Base-by-base conservation (phyloP, 1,140 invertebrate genomes). In the Probaryconus sp. region DNA sequence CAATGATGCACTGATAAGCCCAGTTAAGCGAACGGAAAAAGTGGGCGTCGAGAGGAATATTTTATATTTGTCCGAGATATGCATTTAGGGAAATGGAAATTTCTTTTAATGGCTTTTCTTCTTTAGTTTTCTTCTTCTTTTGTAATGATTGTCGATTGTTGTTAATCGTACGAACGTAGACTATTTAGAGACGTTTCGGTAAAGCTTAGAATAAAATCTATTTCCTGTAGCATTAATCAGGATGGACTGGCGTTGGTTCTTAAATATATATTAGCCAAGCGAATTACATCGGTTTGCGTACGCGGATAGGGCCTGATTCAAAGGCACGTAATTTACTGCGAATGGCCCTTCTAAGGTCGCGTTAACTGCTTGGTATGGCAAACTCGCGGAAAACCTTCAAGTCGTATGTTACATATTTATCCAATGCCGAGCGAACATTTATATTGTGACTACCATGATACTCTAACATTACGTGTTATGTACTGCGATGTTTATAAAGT, bases 291-390 rank as follows among this genome's bases (percentile, higher is more conserved):
- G 45, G 40, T 65, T 45, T n/a, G n/a, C n/a, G 50, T 51, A 58
- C 18, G 58, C n/a, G n/a, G n/a, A n/a, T n/a, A n/a, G n/a, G 24
- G 13, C 11, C 5, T 53, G 51, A 68, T 37, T 53, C 30, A 68
- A 47, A 55, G 65, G 50, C 53, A 60, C 17, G 58, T 37, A 60
- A 60, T 69, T 69, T 69, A 69, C 65, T 45, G 21, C 50, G 38
- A 69, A 53, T 60, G 60, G 47, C 47, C 16, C 37, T 37, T 55
- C 37, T 69, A 69, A 69, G 65, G 47, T 60, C 55, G 38, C 37
- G 3, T 38, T 69, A 70, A 70, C 67, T 48, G 67, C 48, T 0
- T 51, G 67, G 67, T 70, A 70, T 70, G 56, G 67, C 67, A 71
- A 71, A 63, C 67, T 71, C 28, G 67, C 67, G 67, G 67, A 63